phyloP scores from a whole-genome alignment of 2,888 invertebrate species.

The Pseudococcus jackbeardsleyi region DNA sequence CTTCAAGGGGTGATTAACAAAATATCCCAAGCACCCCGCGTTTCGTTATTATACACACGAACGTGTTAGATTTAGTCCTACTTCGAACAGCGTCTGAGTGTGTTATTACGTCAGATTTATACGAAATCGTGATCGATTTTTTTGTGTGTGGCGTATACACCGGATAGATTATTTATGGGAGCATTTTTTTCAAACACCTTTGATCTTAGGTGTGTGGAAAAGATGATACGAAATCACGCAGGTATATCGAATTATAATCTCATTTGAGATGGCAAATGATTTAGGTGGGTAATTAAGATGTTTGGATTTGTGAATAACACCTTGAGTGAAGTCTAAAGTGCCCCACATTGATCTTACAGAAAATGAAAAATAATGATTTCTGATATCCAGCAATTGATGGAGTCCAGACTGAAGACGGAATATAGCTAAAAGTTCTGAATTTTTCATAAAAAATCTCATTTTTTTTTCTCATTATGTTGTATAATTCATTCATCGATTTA shows the following conservation, averaged over 20 bases:
- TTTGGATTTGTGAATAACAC: too few relatives aligned
- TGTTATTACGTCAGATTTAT: constrained; percentile 11
- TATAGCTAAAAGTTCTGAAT: too few relatives aligned
- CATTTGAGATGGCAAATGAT: not conserved
- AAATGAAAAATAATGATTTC: too few relatives aligned
- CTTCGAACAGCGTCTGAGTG: not conserved
- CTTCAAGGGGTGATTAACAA: constrained; percentile 32
- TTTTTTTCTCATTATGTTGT: too few relatives aligned
- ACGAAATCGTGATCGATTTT: constrained; percentile 22
- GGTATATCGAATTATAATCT: not conserved
- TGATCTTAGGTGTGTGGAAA: not conserved
- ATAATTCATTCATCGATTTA: too few relatives aligned
- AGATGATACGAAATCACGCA: not conserved
- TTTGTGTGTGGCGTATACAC: not conserved
- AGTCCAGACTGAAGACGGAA: too few relatives aligned
- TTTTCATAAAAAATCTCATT: too few relatives aligned
- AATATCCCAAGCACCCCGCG: not conserved
- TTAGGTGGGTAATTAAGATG: not conserved
- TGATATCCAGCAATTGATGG: too few relatives aligned
- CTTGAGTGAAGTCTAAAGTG: too few relatives aligned
- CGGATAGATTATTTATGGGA: not conserved
- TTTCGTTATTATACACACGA: not conserved
- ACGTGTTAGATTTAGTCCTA: not conserved
- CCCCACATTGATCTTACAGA: too few relatives aligned
- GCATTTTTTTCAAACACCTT: constrained; percentile 36